Conservation (phyloP, 2,113 vertebrate genomes). For the Neofelis nebulosa region DNA sequence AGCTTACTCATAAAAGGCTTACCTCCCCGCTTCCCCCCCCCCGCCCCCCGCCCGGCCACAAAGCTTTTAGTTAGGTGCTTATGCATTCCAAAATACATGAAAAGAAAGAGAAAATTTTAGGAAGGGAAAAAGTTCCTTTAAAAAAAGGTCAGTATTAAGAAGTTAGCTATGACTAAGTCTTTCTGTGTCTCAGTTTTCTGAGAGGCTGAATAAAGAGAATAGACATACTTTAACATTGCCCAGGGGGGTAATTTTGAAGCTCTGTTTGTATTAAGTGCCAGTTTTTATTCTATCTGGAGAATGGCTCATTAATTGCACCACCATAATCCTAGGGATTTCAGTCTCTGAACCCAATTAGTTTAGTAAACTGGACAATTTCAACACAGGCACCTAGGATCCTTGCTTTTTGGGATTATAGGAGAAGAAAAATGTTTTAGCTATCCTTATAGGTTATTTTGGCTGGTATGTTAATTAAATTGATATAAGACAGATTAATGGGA, state of each 20-base stretch:
- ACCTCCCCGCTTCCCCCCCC: fast-evolving
- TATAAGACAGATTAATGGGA: background rate
- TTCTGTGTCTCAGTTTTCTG: background rate
- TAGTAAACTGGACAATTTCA: background rate
- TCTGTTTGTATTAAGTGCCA: background rate
- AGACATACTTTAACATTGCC: background rate
- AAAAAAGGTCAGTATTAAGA: background rate
- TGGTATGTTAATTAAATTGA: background rate
- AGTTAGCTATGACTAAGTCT: background rate
- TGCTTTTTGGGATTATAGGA: background rate
- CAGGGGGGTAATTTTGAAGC: background rate
- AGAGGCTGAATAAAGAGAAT: background rate
- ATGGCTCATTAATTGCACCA: background rate
- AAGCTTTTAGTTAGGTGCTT: background rate
- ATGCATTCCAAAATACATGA: background rate
- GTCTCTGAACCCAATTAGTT: background rate
- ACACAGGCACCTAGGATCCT: background rate
- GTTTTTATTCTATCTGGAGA: background rate
- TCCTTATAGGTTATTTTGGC: background rate
- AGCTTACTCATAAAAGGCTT: background rate
- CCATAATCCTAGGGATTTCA: background rate
- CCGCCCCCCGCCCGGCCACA: background rate
- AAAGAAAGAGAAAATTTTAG: background rate
- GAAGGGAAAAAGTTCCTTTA: background rate
- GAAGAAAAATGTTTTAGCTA: background rate